Evolutionary conservation across 2,797 vertebrate genomes (phyloP), one percentile per base, ranked within the genome.

Genomic region (Rhinella marina): DNA sequence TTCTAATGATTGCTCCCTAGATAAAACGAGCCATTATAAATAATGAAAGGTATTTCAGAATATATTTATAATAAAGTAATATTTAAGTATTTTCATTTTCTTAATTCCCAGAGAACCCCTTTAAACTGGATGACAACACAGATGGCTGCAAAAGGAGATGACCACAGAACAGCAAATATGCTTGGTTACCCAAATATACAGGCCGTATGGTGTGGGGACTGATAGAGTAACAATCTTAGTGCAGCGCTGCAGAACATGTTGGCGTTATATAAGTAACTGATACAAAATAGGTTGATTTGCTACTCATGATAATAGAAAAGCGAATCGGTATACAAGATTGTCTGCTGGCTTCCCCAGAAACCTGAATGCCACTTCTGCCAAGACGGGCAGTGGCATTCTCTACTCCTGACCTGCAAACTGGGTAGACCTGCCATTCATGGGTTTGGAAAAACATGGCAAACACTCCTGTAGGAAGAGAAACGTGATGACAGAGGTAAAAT

Each of bases 401-500:
- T n/a, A 54, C 6, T 73, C 16, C 12, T 27, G 6, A 77, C 50
- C 23, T 25, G 10, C 41, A n/a, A 21, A 73, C 29, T 19, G 21
- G 50, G 1, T 48, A 50, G 72, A 50, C 21, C 14, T 75, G 27
- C 27, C 72, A 75, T 75, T 21, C 70, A 11, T 13, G 25, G 23
- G 1, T 14, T 32, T 32, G 29, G 66, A 13, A 27, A 73, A 5
- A 9, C 41, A 48, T 13, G 3, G 70, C 14, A 16, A 23, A 73
- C 21, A 73, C 0, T 73, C 16, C 70, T 50, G 11, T 77, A 25
- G 23, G n/a, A 25, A n/a, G 9, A 13, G 32, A 48, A 52, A 75
- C 16, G 9, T 76, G 5, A 80, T 23, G 27, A 80, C 25, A 32
- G 29, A 78, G n/a, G 32, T 92, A 93, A 92, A 93, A 87, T 90